Evolutionary conservation across 1,140 invertebrate species (phyloP), one percentile per base, ranked within the genome.

Genomic region (Gonatopus flavifemur): DNA sequence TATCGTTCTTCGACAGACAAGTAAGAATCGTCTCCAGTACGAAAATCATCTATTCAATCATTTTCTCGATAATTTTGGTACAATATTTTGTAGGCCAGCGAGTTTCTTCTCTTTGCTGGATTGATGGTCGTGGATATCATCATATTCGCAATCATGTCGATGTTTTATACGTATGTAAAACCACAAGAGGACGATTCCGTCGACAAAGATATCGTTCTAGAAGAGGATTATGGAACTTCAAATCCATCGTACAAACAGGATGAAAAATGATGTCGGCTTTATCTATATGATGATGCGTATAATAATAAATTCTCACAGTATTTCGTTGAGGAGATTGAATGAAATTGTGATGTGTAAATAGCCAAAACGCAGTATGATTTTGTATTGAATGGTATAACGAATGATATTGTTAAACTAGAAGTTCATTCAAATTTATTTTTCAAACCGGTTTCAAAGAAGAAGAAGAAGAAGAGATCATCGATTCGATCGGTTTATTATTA

Each of bases 101-200:
- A 96, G 70, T 94, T 95, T 71, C 89, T 94, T 76, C 72, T 97
- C 0, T 97, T 94, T 72, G 89, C 92, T 33, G 86, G 80, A 1
- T 74, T 96, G 1, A 96, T 97, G 92, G 71, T 87, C 35, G 62
- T 84, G 0, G 91, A 92, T 58, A 92, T 94, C 80, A 28, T 90
- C 0, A 70, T 95, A 16, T 96, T 97, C 66, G 84, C 83, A 33
- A 66, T 85, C 0, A 85, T 97, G 83, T 88, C 90, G 1, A 78
- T 81, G 44, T 77, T 77, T 38, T 93, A 91, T 63, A 83, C 85
- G 59, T 90, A 90, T 59, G 77, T 81, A 0, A 67, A 81, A 6
- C 19, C 42, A 13, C 42, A 43, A 4, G 47, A 62, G 35, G 58
- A 63, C 13, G 58, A 71, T 13, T 48, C 67, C 16, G 16, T 30